Evolutionary conservation across 2,797 vertebrate genomes (phyloP).

Genomic region (Scomberomorus guttatus): DNA sequence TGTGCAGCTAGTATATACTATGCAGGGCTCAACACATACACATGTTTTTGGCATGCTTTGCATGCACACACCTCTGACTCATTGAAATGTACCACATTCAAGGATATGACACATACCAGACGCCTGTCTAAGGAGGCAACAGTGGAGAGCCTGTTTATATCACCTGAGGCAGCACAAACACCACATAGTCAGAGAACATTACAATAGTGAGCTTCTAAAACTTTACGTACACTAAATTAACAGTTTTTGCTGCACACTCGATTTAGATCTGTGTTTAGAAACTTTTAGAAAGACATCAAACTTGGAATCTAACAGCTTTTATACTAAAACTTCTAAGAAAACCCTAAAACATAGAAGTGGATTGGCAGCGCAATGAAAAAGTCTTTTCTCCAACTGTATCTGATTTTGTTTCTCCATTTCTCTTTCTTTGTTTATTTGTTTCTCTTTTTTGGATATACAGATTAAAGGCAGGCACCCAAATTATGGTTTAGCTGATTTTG

Average conservation of each 20-base stretch:
- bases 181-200: slow-evolving; percentile 7
- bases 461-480: background rate
- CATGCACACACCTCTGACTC: slow-evolving; percentile 27
- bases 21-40: slow-evolving; percentile 3
- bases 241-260: background rate
- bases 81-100: slow-evolving; percentile 35
- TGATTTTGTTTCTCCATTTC: background rate
- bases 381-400: background rate
- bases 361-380: background rate
- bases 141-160: slow-evolving; percentile 39
- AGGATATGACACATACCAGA: slow-evolving; percentile 57
- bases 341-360: background rate
- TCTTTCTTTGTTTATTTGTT: background rate
- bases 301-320: background rate
- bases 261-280: background rate
- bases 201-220: slow-evolving; percentile 3
- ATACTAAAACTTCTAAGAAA: background rate
- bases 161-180: slow-evolving; percentile 25
- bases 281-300: background rate
- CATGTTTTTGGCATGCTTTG: slow-evolving; percentile 28
- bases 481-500: background rate
- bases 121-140: slow-evolving; percentile 34
- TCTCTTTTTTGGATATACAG: background rate
- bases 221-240: background rate
- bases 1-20: slow-evolving; percentile 22